Percentiles rank a stretch among this genome's conserved stretches.
phyloP scores from a whole-genome alignment of 1,140 invertebrate genomes.

The Palaemon carinicauda region DNA sequence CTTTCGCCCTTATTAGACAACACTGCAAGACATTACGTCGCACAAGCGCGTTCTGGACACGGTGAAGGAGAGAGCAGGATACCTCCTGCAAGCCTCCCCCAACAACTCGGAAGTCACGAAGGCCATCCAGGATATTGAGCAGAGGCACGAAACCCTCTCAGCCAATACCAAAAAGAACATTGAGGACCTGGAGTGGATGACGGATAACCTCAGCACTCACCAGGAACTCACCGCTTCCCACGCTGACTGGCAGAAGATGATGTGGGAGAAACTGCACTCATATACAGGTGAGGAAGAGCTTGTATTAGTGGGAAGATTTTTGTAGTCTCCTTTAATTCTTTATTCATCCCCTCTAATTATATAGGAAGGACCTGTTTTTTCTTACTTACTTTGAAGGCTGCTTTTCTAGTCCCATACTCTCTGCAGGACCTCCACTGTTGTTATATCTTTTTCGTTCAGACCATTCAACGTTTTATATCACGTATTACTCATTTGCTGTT shows the following conservation, averaged over 20 bases:
- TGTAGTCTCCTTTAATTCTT: too few relatives aligned
- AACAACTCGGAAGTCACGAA: constrained; percentile 78
- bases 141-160: constrained; percentile 68
- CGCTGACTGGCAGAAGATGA: constrained; percentile 86
- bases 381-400: too few relatives aligned
- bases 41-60: constrained; percentile 90
- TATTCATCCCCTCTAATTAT: too few relatives aligned
- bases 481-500: too few relatives aligned
- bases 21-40: constrained; percentile 87
- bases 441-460: too few relatives aligned
- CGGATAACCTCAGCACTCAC: constrained; percentile 83
- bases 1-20: constrained; percentile 23
- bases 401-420: too few relatives aligned
- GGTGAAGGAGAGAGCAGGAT: constrained; percentile 85
- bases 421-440: too few relatives aligned
- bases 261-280: constrained; percentile 81
- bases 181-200: constrained; percentile 75
- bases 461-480: too few relatives aligned
- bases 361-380: too few relatives aligned
- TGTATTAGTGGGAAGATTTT: background rate
- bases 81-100: constrained; percentile 67
- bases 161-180: constrained; percentile 50
- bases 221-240: constrained; percentile 83
- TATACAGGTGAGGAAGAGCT: constrained; percentile 67
- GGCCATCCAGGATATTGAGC: constrained; percentile 71